Conservation (phyloP, 64 coral and sea anemone genomes). For the Catalaphyllia jardinei region DNA sequence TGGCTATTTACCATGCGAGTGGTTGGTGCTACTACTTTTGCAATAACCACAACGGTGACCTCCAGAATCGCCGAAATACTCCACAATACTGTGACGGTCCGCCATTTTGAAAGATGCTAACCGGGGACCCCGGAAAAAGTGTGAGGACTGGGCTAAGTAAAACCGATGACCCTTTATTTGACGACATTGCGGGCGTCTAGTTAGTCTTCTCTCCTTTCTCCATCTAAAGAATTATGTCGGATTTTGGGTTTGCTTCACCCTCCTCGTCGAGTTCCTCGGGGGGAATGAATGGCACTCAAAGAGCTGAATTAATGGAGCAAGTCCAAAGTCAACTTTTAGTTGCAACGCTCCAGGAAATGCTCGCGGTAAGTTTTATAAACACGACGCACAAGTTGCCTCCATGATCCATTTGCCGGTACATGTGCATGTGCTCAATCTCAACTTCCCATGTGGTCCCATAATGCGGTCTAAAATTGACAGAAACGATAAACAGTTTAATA, state of each 20-base stretch:
- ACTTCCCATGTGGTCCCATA: too few relatives aligned
- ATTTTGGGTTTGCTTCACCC: constrained; percentile 73
- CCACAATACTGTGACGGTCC: constrained; percentile 48
- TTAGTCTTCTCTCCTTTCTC: not conserved
- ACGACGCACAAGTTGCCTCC: too few relatives aligned
- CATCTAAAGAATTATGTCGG: constrained; percentile 58
- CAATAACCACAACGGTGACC: constrained; percentile 96
- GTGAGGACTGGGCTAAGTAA: not conserved
- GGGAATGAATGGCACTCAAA: constrained; percentile 67
- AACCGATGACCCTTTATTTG: not conserved
- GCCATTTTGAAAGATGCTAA: too few relatives aligned
- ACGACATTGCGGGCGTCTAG: not conserved
- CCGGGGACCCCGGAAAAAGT: not conserved
- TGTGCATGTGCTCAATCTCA: too few relatives aligned
- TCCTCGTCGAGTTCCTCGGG: constrained; percentile 41
- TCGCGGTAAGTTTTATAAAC: constrained; percentile 60
- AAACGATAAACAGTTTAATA: too few relatives aligned
- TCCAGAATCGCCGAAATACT: constrained; percentile 79
- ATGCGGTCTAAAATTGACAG: too few relatives aligned
- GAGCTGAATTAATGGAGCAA: constrained; percentile 91
- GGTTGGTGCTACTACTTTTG: constrained; percentile 64
- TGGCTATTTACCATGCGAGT: constrained; percentile 71
- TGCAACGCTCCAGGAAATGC: constrained; percentile 85
- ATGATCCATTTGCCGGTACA: too few relatives aligned
- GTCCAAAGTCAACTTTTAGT: constrained; percentile 91